Evolutionary conservation across 2,797 vertebrate genomes (phyloP).

Genomic region (Nyctalus aviator): DNA sequence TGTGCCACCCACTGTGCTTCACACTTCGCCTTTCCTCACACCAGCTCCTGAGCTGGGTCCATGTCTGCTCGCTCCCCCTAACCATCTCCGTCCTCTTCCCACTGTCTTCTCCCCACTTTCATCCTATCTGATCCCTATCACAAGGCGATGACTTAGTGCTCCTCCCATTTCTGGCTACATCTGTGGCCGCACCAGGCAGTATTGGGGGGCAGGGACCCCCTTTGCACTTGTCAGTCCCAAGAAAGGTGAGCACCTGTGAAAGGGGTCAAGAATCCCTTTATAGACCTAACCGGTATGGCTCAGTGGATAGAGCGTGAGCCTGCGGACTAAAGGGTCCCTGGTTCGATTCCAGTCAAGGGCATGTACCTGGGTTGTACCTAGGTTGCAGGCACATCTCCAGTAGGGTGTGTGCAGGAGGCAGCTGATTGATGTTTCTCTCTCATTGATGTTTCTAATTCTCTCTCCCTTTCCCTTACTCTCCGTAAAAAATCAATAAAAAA

Average conservation of each 20-base stretch:
- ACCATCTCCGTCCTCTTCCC: not conserved
- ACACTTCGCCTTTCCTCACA: not conserved
- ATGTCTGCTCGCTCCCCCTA: not conserved
- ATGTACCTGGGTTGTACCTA: too few species aligned
- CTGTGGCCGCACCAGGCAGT: too few species aligned
- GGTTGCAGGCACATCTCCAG: too few species aligned
- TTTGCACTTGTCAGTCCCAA: not conserved
- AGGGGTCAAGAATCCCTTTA: not conserved
- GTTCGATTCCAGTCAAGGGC: too few species aligned
- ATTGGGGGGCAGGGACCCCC: not conserved
- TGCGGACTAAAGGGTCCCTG: too few species aligned
- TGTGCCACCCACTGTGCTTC: not conserved
- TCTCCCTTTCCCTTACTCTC: too few species aligned
- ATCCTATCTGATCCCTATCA: not conserved
- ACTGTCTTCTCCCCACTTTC: not conserved
- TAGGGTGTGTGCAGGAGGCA: too few species aligned
- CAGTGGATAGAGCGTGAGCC: too few species aligned
- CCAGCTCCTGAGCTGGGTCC: not conserved
- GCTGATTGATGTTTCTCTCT: too few species aligned
- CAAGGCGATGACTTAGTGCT: not conserved
- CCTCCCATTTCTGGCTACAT: not conserved
- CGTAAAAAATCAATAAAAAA: too few species aligned
- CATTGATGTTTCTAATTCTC: too few species aligned
- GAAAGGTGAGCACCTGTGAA: not conserved
- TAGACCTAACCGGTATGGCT: too few species aligned